phyloP scores from a whole-genome alignment of 1,140 invertebrate species.

The Copidosoma floridanum region DNA sequence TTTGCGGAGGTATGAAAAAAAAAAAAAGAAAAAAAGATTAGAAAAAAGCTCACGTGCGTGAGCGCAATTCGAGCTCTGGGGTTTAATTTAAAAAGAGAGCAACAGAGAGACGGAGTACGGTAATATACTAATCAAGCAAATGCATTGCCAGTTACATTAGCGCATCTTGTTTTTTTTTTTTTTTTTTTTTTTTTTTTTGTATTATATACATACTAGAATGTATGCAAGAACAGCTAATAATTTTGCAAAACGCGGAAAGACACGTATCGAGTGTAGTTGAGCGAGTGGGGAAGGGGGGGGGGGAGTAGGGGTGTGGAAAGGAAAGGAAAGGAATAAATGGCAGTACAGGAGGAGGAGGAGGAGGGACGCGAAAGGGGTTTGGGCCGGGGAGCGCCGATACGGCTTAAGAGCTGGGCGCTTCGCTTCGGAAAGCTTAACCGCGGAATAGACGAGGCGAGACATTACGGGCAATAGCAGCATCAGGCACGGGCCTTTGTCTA shows the following conservation, averaged over 20 bases:
- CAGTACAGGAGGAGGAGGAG: conserved; percentile 12
- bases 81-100: too few relatives aligned
- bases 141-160: conserved; percentile 17
- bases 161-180: background rate
- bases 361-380: background rate
- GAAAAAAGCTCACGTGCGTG: too few relatives aligned
- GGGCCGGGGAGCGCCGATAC: conserved; percentile 31
- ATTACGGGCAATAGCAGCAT: too few relatives aligned
- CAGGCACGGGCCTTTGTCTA: conserved; percentile 48
- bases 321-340: conserved; percentile 5
- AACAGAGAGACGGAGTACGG: too few relatives aligned
- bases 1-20: too few relatives aligned
- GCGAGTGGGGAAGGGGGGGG: background rate
- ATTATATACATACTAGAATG: background rate
- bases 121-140: conserved; percentile 24
- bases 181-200: too few relatives aligned
- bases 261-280: background rate
- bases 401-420: conserved; percentile 51
- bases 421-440: conserved; percentile 43
- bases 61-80: too few relatives aligned
- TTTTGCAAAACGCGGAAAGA: conserved; percentile 1
- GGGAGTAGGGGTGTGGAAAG: conserved; percentile 2
- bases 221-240: conserved; percentile 8
- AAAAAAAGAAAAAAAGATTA: too few relatives aligned
- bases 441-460: conserved; percentile 30